Percentiles rank a stretch among this genome's conserved stretches.
These are phyloP conservation scores for Cercopithecus hamlyni DNA, from an alignment of 2,797 vertebrate species.

Conservation along the genomic window DNA sequence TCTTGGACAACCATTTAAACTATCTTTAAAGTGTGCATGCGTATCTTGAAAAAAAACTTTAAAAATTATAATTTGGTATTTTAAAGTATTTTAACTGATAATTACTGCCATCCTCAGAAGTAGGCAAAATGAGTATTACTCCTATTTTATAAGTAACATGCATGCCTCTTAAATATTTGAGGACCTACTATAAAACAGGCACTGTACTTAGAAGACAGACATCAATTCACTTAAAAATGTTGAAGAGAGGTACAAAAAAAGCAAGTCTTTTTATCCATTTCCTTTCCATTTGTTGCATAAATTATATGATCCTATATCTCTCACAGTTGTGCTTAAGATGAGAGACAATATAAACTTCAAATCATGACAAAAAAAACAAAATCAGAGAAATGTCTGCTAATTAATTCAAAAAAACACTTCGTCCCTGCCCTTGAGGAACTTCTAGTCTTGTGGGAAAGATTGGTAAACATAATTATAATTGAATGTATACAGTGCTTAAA, in stretches of 20 bases:
- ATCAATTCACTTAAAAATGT: slow-evolving; percentile 35
- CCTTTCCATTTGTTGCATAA: neutral
- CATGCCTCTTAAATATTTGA: slow-evolving; percentile 41
- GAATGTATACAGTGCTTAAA: slow-evolving; percentile 19
- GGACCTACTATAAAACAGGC: neutral
- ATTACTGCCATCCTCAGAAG: neutral
- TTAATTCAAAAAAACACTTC: slow-evolving; percentile 47
- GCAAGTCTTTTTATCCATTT: slow-evolving; percentile 10
- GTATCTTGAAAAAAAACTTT: neutral
- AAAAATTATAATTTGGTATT: neutral
- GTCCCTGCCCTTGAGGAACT: slow-evolving; percentile 23
- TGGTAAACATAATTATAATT: slow-evolving; percentile 56
- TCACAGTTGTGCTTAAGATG: neutral
- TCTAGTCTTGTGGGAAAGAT: slow-evolving; percentile 25
- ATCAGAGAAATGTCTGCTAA: slow-evolving; percentile 17
- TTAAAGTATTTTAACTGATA: slow-evolving; percentile 23
- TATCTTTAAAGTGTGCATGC: neutral
- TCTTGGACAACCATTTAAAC: neutral
- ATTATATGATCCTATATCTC: slow-evolving; percentile 22
- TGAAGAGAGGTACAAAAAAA: neutral
- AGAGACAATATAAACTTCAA: slow-evolving; percentile 28
- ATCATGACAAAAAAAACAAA: neutral
- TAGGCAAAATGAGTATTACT: neutral
- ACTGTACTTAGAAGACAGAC: neutral
- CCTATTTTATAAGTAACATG: slow-evolving; percentile 4